These are phyloP conservation scores for Catostylus mosaicus DNA, from an alignment of 30 jellyfish, hydroid and myxozoan species.

Conservation along the genomic window DNA sequence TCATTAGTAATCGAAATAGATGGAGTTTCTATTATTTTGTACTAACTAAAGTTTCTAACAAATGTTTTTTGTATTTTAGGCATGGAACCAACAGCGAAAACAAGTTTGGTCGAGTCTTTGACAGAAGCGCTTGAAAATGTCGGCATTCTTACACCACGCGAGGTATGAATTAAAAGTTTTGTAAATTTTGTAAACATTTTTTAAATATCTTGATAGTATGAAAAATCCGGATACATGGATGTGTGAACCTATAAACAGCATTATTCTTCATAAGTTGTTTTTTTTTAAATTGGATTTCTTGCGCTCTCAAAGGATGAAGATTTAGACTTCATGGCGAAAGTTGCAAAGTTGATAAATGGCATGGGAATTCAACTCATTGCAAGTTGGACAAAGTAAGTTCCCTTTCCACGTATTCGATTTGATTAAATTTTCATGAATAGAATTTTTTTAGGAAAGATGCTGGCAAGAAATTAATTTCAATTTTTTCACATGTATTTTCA, in stretches of 20 bases:
- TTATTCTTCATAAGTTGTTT: too few species aligned
- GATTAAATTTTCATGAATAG: too few species aligned
- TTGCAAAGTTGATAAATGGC: conserved; percentile 83
- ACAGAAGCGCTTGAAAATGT: conserved; percentile 77
- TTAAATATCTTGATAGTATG: not conserved
- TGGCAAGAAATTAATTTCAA: too few species aligned
- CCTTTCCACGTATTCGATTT: too few species aligned
- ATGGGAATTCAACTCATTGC: conserved; percentile 91
- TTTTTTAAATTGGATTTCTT: not conserved
- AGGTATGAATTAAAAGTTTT: conserved; percentile 16
- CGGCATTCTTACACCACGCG: conserved; percentile 65
- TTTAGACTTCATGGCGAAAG: conserved; percentile 73
- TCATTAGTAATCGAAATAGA: too few species aligned
- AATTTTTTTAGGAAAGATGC: too few species aligned
- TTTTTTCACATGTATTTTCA: too few species aligned
- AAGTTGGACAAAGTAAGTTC: conserved; percentile 75
- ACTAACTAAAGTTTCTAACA: not conserved
- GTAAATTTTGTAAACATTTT: not conserved
- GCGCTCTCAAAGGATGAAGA: conserved; percentile 53
- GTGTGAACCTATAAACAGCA: not conserved
- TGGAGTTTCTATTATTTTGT: too few species aligned
- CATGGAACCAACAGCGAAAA: conserved; percentile 91
- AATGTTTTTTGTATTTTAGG: conserved; percentile 43
- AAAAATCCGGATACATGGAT: not conserved
- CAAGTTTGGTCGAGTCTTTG: conserved; percentile 78